Evolutionary conservation across 2,888 invertebrate species (phyloP).

Genomic region (Argynnis bischoffii): DNA sequence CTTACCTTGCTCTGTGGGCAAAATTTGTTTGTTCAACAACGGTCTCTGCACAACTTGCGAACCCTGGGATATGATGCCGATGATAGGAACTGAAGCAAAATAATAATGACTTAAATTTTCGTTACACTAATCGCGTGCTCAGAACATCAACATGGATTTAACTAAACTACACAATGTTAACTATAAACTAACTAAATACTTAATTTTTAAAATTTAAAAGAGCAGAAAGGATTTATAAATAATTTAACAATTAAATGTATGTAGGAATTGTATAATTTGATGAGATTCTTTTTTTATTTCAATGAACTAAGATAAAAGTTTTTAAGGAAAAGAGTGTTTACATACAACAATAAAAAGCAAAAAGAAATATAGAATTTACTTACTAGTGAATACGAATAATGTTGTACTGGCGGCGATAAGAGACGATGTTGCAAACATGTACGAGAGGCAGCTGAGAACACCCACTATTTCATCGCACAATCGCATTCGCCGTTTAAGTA

Average conservation of each 20-base stretch:
- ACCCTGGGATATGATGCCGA: slow-evolving; percentile 74
- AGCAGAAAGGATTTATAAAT: too few species aligned
- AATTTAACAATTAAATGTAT: too few species aligned
- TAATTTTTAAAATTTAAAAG: too few species aligned
- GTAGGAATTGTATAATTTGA: too few species aligned
- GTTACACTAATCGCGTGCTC: neutral
- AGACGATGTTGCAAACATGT: slow-evolving; percentile 60
- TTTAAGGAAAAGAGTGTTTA: too few species aligned
- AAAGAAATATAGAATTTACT: too few species aligned
- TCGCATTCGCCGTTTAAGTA: slow-evolving; percentile 63
- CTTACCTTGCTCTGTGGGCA: slow-evolving; percentile 76
- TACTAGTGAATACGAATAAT: slow-evolving; percentile 64
- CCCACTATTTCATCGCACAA: slow-evolving; percentile 71
- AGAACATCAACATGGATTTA: neutral
- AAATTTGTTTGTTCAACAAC: slow-evolving; percentile 72
- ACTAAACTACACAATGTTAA: neutral
- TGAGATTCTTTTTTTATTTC: too few species aligned
- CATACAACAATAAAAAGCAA: too few species aligned
- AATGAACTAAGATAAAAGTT: too few species aligned
- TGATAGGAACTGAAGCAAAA: slow-evolving; percentile 61
- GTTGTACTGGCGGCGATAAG: slow-evolving; percentile 63
- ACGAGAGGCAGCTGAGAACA: slow-evolving; percentile 66
- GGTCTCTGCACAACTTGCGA: slow-evolving; percentile 78
- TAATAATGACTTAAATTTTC: neutral
- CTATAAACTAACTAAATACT: too few species aligned